phyloP scores from a whole-genome alignment of 2,888 invertebrate genomes.

The Tetranychus piercei region DNA sequence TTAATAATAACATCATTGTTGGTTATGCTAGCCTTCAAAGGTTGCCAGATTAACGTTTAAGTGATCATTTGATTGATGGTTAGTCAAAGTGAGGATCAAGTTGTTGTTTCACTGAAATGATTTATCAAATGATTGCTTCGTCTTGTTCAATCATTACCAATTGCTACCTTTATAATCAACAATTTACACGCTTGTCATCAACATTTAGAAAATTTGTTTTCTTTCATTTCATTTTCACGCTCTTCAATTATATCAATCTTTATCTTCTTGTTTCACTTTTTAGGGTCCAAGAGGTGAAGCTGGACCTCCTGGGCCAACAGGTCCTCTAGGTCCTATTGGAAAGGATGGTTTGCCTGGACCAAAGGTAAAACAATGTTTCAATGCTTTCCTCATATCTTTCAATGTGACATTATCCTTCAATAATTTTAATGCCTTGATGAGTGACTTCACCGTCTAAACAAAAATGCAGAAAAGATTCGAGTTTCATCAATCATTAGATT shows the following conservation, averaged over 20 bases:
- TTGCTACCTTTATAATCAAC: too few relatives aligned
- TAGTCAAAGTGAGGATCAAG: neutral
- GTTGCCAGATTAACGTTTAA: neutral
- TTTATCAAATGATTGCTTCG: neutral
- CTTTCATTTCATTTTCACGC: neutral
- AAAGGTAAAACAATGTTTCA: conserved; percentile 41
- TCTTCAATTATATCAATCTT: neutral
- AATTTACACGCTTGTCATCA: too few relatives aligned
- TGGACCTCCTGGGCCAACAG: conserved; percentile 49
- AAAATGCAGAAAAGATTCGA: too few relatives aligned
- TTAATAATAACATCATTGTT: neutral
- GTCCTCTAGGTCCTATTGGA: conserved; percentile 32
- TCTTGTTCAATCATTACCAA: too few relatives aligned
- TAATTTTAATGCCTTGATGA: too few relatives aligned
- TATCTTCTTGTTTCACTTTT: neutral
- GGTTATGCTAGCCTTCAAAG: neutral
- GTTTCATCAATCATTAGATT: too few relatives aligned
- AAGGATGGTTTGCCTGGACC: conserved; percentile 32
- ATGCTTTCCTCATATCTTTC: too few relatives aligned
- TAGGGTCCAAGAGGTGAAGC: conserved; percentile 41
- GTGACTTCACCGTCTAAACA: too few relatives aligned
- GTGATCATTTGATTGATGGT: neutral
- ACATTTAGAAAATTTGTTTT: neutral
- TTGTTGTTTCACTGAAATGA: neutral
- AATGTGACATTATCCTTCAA: too few relatives aligned